These are phyloP conservation scores for Marcusenius ussheri DNA, from an alignment of 2,113 vertebrate species.

Conservation along the genomic window DNA sequence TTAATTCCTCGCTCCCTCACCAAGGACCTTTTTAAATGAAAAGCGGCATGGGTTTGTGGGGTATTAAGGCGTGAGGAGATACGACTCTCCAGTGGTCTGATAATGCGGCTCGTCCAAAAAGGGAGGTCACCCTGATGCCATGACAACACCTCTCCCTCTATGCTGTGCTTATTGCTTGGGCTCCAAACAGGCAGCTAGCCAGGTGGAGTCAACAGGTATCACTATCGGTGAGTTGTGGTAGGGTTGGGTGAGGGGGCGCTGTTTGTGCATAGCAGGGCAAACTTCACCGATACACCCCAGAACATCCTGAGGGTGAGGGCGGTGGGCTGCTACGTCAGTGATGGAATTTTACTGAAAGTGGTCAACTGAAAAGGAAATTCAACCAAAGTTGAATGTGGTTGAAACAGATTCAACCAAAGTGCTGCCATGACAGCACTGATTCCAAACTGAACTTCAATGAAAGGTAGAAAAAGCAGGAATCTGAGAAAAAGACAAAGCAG, in stretches of 20 bases:
- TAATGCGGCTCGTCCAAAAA: neutral
- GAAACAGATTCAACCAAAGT: neutral
- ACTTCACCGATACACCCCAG: neutral
- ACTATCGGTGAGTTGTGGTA: neutral
- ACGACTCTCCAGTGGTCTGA: conserved; percentile 10
- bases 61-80: conserved; percentile 38
- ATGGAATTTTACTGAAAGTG: neutral
- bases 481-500: neutral
- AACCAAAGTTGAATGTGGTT: too few species aligned
- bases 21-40: neutral
- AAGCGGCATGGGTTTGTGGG: neutral
- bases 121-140: conserved; percentile 6
- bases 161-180: neutral
- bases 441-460: neutral
- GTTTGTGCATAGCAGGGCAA: neutral
- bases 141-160: neutral
- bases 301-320: neutral
- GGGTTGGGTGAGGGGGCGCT: neutral
- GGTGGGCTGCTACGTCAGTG: neutral
- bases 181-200: conserved; percentile 2
- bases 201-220: conserved; percentile 14
- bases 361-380: neutral
- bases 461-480: neutral
- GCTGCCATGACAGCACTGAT: neutral
- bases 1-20: conserved; percentile 15